Conservation (phyloP, 2,113 vertebrate genomes). For the Sylvia atricapilla region DNA sequence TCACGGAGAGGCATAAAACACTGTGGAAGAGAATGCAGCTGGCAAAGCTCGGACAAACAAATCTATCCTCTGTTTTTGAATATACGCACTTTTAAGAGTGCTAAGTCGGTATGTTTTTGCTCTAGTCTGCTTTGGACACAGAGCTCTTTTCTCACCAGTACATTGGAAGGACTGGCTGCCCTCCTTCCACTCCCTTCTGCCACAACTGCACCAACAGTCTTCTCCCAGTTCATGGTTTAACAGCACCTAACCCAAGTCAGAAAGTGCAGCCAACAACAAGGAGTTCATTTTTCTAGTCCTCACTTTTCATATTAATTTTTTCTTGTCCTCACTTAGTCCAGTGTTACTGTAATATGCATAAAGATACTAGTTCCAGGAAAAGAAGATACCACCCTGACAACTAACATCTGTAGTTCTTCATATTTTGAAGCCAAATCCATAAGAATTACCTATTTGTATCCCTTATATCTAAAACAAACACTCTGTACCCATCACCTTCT, state of each 20-base stretch:
- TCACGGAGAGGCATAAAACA: not conserved
- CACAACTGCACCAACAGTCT: not conserved
- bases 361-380: not conserved
- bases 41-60: not conserved
- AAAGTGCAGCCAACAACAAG: not conserved
- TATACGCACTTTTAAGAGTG: not conserved
- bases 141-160: not conserved
- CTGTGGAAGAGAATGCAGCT: not conserved
- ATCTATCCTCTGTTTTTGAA: not conserved
- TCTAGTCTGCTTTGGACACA: not conserved
- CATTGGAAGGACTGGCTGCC: accelerated
- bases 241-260: not conserved
- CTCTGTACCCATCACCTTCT: not conserved
- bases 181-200: not conserved
- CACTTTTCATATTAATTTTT: not conserved
- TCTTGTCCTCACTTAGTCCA: not conserved
- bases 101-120: not conserved
- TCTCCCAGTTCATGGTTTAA: not conserved
- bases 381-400: not conserved
- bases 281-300: not conserved
- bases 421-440: not conserved
- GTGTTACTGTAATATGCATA: not conserved
- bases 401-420: not conserved
- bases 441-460: not conserved
- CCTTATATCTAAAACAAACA: not conserved